Evolutionary conservation across 2,888 invertebrate genomes (phyloP).

Genomic region (Erebia epiphron): DNA sequence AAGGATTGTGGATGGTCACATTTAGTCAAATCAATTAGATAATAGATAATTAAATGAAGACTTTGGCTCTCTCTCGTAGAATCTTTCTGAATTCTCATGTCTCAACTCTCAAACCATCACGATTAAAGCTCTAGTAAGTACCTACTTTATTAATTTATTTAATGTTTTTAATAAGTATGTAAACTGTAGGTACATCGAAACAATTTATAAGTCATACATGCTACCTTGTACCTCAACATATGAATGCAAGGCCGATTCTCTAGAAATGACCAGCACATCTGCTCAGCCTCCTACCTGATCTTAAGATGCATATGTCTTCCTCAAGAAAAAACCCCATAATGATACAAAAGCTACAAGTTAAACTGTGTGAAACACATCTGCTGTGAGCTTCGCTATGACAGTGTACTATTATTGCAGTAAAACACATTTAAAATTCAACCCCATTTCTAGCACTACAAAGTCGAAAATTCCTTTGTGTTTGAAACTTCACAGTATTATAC

Average conservation of each 20-base stretch:
- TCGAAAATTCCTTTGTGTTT: neutral
- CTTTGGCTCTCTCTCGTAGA: no score
- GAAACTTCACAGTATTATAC: neutral
- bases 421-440: constrained; percentile 41
- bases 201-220: constrained; percentile 3
- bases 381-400: constrained; percentile 46
- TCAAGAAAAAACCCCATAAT: constrained; percentile 72
- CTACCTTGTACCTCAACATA: constrained; percentile 19
- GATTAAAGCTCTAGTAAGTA: neutral
- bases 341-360: constrained; percentile 71
- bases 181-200: neutral
- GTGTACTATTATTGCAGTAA: constrained; percentile 6
- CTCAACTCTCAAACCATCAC: no score
- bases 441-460: neutral
- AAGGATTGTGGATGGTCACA: no score
- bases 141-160: neutral
- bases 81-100: no score
- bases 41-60: no score
- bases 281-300: constrained; percentile 67
- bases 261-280: constrained; percentile 53
- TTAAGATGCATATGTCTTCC: constrained; percentile 69
- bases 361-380: constrained; percentile 78
- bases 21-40: no score
- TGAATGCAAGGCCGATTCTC: constrained; percentile 30
- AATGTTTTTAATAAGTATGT: neutral